A percentile compares a stretch with the other conserved stretches of the same genome.
Conservation (phyloP, 1,140 invertebrate genomes). For the Brachionus asplanchnoidis region DNA sequence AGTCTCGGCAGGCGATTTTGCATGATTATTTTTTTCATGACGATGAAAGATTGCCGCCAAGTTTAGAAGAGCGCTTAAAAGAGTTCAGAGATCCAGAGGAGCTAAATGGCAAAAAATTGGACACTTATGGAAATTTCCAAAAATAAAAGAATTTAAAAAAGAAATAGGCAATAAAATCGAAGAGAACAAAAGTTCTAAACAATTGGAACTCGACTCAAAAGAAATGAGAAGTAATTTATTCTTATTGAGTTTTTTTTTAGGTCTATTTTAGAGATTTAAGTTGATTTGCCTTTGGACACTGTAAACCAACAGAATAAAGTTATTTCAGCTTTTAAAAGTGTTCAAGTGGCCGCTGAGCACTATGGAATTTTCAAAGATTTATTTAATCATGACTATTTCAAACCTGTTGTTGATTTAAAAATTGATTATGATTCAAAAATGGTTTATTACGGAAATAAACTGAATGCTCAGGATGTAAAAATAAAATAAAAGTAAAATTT, state of each 20-base stretch:
- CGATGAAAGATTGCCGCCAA: neutral
- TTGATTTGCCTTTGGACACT: slow-evolving; percentile 67
- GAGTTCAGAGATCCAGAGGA: neutral
- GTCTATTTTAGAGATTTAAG: slow-evolving; percentile 54
- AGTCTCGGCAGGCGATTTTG: neutral
- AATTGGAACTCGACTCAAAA: neutral
- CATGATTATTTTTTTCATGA: slow-evolving; percentile 16
- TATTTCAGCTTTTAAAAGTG: neutral
- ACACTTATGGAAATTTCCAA: neutral
- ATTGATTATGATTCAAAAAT: slow-evolving; percentile 62
- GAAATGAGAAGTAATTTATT: slow-evolving; percentile 15
- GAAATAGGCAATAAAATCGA: neutral
- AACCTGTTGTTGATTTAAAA: slow-evolving; percentile 67
- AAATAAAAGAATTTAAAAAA: neutral
- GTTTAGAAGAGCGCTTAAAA: slow-evolving; percentile 10
- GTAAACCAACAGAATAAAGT: slow-evolving; percentile 67
- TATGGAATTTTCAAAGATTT: slow-evolving; percentile 82
- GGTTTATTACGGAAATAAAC: slow-evolving; percentile 73
- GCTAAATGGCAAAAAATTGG: neutral
- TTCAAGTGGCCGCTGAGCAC: slow-evolving; percentile 68
- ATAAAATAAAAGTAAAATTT: neutral
- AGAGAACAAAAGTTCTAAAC: neutral
- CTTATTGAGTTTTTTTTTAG: neutral
- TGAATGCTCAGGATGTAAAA: slow-evolving; percentile 68
- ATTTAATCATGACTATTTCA: slow-evolving; percentile 81